Conservation (phyloP, 2,797 vertebrate species). For the Spinus pinus region DNA sequence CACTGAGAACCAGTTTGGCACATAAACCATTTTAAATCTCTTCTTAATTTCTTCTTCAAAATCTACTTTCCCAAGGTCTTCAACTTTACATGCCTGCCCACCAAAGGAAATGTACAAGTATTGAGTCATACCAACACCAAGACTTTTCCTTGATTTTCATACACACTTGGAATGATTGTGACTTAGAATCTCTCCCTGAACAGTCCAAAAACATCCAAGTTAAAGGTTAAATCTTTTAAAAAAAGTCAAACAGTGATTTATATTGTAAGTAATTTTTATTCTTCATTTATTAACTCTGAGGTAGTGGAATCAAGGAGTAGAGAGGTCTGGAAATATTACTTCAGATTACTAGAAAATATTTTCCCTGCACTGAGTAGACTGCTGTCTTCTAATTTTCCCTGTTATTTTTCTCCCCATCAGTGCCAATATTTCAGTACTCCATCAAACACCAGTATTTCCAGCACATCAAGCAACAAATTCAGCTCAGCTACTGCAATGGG, state of each 20-base stretch:
- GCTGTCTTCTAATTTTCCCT: neutral
- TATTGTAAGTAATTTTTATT: neutral
- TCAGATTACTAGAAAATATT: neutral
- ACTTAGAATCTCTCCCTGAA: neutral
- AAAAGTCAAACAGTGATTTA: neutral
- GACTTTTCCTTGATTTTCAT: neutral
- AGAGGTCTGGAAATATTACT: neutral
- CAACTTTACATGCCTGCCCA: slow-evolving; percentile 94
- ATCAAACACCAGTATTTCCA: neutral
- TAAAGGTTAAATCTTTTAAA: neutral
- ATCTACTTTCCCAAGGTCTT: slow-evolving; percentile 97
- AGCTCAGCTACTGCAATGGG: neutral
- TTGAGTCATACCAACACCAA: neutral
- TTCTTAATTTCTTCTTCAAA: slow-evolving; percentile 99
- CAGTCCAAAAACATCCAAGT: neutral
- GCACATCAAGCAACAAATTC: neutral
- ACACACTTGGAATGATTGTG: neutral
- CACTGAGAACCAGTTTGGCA: slow-evolving; percentile 99
- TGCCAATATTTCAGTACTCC: neutral
- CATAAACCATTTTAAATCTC: slow-evolving; percentile 99
- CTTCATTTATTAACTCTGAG: neutral
- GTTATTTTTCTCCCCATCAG: neutral
- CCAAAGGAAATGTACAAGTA: neutral
- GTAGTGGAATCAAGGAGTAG: neutral
- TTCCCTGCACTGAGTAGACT: neutral